Conservation (phyloP, 2,888 invertebrate genomes). For the Keiferia lycopersicella region DNA sequence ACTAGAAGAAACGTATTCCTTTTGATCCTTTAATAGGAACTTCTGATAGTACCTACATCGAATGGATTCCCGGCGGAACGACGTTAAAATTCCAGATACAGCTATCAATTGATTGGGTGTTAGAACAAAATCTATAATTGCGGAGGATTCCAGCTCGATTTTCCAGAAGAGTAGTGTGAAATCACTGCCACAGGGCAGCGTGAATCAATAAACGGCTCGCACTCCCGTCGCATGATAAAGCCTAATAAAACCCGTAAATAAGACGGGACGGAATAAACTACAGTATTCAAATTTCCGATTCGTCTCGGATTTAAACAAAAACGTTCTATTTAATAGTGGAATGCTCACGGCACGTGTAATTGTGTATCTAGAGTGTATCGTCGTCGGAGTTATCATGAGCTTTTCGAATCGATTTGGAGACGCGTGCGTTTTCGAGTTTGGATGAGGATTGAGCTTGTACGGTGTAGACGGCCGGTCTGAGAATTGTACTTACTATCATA, state of each 20-base stretch:
- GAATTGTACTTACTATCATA: no score
- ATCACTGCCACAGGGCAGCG: constrained; percentile 56
- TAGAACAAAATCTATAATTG: constrained; percentile 31
- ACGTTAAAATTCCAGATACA: constrained; percentile 25
- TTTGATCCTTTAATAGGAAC: no score
- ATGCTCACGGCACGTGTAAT: constrained; percentile 62
- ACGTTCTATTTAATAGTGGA: constrained; percentile 77
- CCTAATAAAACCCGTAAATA: constrained; percentile 70
- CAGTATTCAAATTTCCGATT: constrained; percentile 78
- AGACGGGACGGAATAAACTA: constrained; percentile 69
- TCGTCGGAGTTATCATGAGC: constrained; percentile 45
- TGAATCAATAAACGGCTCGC: constrained; percentile 72
- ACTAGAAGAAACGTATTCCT: no score
- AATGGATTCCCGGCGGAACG: constrained; percentile 12
- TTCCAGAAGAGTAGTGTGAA: constrained; percentile 51
- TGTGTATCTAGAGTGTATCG: constrained; percentile 38
- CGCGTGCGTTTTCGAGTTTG: constrained; percentile 63
- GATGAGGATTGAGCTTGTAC: constrained; percentile 22
- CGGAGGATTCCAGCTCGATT: constrained; percentile 34
- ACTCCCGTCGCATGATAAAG: constrained; percentile 72
- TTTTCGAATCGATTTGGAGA: constrained; percentile 71
- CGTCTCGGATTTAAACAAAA: constrained; percentile 79
- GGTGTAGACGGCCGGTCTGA: no score
- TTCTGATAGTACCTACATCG: background rate
- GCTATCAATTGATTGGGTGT: constrained; percentile 23